These are phyloP conservation scores for Unio pictorum DNA, from an alignment of 2,888 invertebrate species.

Conservation along the genomic window DNA sequence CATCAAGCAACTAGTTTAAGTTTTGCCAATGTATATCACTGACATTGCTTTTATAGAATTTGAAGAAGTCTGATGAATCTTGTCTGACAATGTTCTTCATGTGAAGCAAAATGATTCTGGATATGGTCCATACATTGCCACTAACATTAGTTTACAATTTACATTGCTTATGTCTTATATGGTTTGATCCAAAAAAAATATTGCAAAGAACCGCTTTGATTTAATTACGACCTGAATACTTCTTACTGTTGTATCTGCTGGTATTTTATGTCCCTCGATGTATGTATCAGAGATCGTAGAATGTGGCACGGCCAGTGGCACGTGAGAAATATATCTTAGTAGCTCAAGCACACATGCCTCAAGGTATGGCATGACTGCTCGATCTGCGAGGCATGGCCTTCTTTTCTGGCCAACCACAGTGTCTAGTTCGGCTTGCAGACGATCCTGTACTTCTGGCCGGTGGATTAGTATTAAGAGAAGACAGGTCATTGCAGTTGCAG, in stretches of 20 bases:
- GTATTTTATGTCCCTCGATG: constrained; percentile 41
- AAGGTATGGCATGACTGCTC: constrained; percentile 29
- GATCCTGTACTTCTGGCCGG: constrained; percentile 51
- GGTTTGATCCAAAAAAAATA: no score
- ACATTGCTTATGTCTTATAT: no score
- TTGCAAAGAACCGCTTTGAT: no score
- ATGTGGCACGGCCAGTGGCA: constrained; percentile 59
- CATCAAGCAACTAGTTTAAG: no score
- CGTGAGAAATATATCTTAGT: constrained; percentile 49
- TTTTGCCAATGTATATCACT: no score
- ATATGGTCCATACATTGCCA: no score
- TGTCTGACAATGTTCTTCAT: no score
- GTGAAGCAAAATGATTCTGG: no score
- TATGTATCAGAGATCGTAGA: constrained; percentile 46
- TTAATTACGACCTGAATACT: not conserved
- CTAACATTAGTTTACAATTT: no score
- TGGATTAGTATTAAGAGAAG: constrained; percentile 54
- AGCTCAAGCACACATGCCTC: constrained; percentile 36
- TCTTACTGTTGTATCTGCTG: constrained; percentile 51
- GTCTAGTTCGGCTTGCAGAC: constrained; percentile 48
- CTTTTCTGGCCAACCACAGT: constrained; percentile 29
- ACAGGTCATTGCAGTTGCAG: constrained; percentile 57
- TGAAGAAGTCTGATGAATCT: no score
- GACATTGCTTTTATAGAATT: no score
- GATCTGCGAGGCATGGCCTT: constrained; percentile 37